A percentile compares a stretch with the other conserved stretches of the same genome.
Conservation (phyloP, 2,888 invertebrate species). For the Podotricha telesiphe region DNA sequence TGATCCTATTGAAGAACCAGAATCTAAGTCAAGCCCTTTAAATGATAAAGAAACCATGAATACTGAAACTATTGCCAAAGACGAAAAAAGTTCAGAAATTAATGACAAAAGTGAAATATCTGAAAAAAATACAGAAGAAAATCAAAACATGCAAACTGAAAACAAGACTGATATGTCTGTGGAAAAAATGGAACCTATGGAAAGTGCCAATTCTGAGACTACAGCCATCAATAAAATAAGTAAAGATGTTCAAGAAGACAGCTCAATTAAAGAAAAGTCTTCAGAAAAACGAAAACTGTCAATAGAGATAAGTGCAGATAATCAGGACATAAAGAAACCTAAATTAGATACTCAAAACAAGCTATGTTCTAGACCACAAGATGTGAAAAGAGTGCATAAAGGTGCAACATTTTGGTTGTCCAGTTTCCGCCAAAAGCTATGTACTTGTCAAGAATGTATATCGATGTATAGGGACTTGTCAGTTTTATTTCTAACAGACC, state of each 20-base stretch:
- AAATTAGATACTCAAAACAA: conserved; percentile 53
- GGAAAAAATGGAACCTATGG: conserved; percentile 9
- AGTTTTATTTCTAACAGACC: conserved; percentile 89
- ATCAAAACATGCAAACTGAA: background rate
- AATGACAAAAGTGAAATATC: background rate
- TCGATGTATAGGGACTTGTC: conserved; percentile 88
- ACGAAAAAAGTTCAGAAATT: background rate
- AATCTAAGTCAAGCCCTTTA: conserved; percentile 1
- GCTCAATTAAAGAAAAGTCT: conserved; percentile 35
- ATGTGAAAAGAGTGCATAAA: conserved; percentile 57
- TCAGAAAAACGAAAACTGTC: conserved; percentile 67
- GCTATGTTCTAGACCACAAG: conserved; percentile 63
- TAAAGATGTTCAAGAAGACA: conserved; percentile 21
- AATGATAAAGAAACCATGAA: conserved; percentile 24
- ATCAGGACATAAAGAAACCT: conserved; percentile 56
- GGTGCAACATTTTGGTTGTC: conserved; percentile 91
- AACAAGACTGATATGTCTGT: background rate
- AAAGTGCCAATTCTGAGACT: background rate
- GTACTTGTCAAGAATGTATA: conserved; percentile 87
- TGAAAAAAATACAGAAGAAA: background rate
- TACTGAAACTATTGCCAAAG: conserved; percentile 14
- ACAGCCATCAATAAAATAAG: background rate
- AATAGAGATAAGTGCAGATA: conserved; percentile 51
- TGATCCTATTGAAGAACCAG: conserved; percentile 38
- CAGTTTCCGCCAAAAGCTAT: conserved; percentile 90